A percentile compares a stretch with the other conserved stretches of the same genome.
These are phyloP conservation scores for Tonatia bakeri DNA, from an alignment of 2,113 vertebrate species.

Conservation along the genomic window DNA sequence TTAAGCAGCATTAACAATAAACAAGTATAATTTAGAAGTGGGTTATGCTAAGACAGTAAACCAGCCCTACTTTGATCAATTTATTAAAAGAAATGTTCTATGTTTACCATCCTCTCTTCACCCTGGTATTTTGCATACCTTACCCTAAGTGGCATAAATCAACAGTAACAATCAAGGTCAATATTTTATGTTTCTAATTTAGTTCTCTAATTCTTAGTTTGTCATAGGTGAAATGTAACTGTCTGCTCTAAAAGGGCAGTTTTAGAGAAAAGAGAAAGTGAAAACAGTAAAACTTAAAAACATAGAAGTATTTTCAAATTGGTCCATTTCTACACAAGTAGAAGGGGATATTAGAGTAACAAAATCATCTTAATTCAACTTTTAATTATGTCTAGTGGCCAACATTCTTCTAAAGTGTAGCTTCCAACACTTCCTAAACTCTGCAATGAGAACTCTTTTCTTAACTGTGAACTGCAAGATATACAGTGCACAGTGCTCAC, in stretches of 20 bases:
- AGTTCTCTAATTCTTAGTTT: neutral
- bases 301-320: neutral
- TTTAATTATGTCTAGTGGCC: neutral
- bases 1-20: neutral
- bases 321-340: neutral
- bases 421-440: slow-evolving; percentile 9
- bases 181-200: neutral
- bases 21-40: neutral
- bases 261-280: neutral
- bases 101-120: neutral
- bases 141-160: neutral
- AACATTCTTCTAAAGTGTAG: neutral
- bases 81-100: neutral
- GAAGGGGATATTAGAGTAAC: neutral
- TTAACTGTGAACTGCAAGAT: neutral
- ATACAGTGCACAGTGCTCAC: neutral
- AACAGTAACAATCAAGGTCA: neutral
- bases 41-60: neutral
- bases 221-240: neutral
- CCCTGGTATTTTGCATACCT: neutral
- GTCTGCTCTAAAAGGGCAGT: neutral
- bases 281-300: slow-evolving; percentile 17
- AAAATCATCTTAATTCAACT: neutral
- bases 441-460: neutral
- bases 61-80: neutral